A percentile compares a stretch with the other conserved stretches of the same genome.
phyloP scores from a whole-genome alignment of 2,888 invertebrate species.

The Dilophus febrilis region DNA sequence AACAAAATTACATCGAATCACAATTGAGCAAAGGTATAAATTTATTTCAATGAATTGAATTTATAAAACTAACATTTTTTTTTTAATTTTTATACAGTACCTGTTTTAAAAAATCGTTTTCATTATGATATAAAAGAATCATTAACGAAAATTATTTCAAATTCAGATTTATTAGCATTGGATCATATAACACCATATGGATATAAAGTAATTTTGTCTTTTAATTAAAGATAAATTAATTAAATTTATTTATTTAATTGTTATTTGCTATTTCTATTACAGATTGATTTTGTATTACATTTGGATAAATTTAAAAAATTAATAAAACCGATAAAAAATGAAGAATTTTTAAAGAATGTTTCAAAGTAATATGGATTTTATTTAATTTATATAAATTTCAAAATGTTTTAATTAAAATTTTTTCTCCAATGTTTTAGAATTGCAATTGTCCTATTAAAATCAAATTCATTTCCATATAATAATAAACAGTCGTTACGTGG shows the following conservation, averaged over 20 bases:
- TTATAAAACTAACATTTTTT: not conserved
- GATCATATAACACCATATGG: conserved; percentile 29
- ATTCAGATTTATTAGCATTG: conserved; percentile 20
- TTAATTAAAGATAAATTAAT: not conserved
- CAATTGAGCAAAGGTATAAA: conserved; percentile 29
- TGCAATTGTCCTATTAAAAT: conserved; percentile 31
- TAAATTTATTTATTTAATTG: not conserved
- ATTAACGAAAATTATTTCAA: conserved; percentile 18
- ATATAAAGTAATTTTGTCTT: conserved; percentile 15
- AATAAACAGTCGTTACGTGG: conserved; percentile 34
- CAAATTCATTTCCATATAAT: conserved; percentile 32
- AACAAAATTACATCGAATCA: conserved; percentile 40
- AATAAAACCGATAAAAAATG: conserved; percentile 12
- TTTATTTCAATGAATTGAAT: not conserved
- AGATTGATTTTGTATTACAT: conserved; percentile 27
- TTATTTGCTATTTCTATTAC: too few relatives aligned
- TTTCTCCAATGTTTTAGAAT: conserved; percentile 14
- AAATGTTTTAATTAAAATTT: not conserved
- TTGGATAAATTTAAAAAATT: conserved; percentile 21
- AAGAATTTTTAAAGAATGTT: not conserved
- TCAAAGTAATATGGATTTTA: not conserved
- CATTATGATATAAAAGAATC: conserved; percentile 18
- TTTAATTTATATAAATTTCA: not conserved
- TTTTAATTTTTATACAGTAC: not conserved
- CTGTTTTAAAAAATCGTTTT: conserved; percentile 14